These are phyloP conservation scores for Seriola aureovittata DNA, from an alignment of 2,113 vertebrate species.

Conservation along the genomic window DNA sequence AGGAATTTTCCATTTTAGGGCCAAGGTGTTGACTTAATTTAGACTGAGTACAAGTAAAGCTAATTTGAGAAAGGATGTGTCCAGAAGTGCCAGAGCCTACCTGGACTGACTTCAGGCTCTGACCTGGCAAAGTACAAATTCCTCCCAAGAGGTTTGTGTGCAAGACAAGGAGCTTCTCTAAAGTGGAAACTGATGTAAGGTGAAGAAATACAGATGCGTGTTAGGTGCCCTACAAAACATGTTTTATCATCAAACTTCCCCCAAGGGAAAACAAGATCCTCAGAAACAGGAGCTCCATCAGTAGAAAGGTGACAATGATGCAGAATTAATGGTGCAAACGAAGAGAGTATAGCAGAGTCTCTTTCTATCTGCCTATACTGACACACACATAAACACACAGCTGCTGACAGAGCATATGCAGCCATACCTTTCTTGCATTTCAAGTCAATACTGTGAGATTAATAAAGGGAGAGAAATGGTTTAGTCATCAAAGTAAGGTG, in stretches of 20 bases:
- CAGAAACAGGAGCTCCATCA: constrained; percentile 21
- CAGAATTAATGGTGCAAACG: constrained; percentile 32
- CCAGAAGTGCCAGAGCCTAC: background rate
- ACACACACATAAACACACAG: constrained; percentile 21
- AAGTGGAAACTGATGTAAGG: constrained; percentile 71
- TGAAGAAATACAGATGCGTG: constrained; percentile 50
- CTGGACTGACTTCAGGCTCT: constrained; percentile 2
- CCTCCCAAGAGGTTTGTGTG: constrained; percentile 1
- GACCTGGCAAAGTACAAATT: constrained; percentile 21
- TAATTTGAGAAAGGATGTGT: background rate
- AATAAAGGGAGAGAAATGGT: constrained; percentile 60
- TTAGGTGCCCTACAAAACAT: constrained; percentile 38
- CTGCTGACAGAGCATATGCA: constrained; percentile 27
- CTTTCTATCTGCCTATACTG: background rate
- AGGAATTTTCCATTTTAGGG: constrained; percentile 3
- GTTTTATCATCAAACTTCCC: constrained; percentile 26
- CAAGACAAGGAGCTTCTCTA: constrained; percentile 4
- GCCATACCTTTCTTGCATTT: constrained; percentile 47
- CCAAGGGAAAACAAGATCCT: constrained; percentile 11
- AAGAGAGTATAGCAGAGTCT: background rate
- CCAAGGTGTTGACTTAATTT: constrained; percentile 34
- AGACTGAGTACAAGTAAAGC: constrained; percentile 4
- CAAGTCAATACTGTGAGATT: constrained; percentile 60
- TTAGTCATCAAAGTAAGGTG: constrained; percentile 70
- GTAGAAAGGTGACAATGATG: constrained; percentile 24